These are phyloP conservation scores for Pipistrellus nathusii DNA, from an alignment of 2,797 vertebrate genomes.

Conservation along the genomic window DNA sequence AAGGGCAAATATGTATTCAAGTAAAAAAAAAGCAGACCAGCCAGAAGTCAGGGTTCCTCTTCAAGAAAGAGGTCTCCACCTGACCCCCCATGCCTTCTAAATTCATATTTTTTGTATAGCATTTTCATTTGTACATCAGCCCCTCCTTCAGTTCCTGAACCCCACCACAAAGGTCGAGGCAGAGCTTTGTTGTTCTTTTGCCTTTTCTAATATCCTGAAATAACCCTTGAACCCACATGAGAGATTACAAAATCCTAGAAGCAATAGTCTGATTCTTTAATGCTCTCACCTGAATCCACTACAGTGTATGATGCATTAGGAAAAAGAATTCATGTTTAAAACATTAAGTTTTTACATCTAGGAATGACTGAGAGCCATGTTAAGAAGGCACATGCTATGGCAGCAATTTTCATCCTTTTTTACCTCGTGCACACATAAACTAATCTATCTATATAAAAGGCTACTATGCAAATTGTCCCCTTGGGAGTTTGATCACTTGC, in stretches of 20 bases:
- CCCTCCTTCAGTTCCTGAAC: too few species aligned
- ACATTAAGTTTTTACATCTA: not conserved
- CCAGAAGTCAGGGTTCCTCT: too few species aligned
- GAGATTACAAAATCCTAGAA: not conserved
- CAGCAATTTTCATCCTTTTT: not conserved
- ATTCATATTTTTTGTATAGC: too few species aligned
- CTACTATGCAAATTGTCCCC: too few species aligned
- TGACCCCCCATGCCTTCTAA: too few species aligned
- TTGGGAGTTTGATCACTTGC: too few species aligned
- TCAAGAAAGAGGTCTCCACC: too few species aligned
- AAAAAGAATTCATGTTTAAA: not conserved
- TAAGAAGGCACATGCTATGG: not conserved
- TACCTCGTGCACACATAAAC: not conserved
- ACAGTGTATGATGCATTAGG: not conserved
- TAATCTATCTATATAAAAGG: not conserved
- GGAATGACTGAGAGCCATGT: not conserved
- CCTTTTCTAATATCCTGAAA: slow-evolving; percentile 41
- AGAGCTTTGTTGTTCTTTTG: not conserved
- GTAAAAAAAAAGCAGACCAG: too few species aligned
- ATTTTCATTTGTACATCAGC: too few species aligned
- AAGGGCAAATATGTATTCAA: too few species aligned
- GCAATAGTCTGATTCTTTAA: not conserved
- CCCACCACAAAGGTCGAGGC: rapidly evolving
- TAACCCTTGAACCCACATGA: not conserved
- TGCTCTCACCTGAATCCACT: not conserved